Evolutionary conservation across 2,888 invertebrate genomes (phyloP).

Genomic region (Diarsia mendica): DNA sequence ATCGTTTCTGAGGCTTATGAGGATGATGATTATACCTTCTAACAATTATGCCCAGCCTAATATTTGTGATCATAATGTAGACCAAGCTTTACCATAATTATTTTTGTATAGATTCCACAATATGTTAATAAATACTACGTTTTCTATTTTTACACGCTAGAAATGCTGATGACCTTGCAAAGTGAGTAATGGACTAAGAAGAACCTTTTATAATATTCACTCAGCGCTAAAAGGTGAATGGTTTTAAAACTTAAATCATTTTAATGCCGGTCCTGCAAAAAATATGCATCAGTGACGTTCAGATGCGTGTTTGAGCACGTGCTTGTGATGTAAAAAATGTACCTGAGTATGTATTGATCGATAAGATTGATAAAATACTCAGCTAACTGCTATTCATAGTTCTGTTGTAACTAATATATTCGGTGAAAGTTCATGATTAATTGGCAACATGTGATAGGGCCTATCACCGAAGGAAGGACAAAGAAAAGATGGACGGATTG

Average conservation of each 20-base stretch:
- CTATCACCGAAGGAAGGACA: too few species aligned
- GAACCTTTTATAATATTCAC: slow-evolving; percentile 38
- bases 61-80: not conserved
- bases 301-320: slow-evolving; percentile 38
- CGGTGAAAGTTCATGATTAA: too few species aligned
- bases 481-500: too few species aligned
- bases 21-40: not conserved
- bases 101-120: slow-evolving; percentile 29
- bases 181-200: not conserved
- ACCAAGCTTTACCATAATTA: slow-evolving; percentile 24
- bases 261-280: slow-evolving; percentile 11
- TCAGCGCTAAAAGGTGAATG: slow-evolving; percentile 1
- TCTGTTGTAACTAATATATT: too few species aligned
- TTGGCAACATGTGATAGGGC: too few species aligned
- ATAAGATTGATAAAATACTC: slow-evolving; percentile 33
- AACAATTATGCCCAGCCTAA: too few species aligned
- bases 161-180: slow-evolving; percentile 36
- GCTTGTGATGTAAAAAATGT: slow-evolving; percentile 32
- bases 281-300: slow-evolving; percentile 22
- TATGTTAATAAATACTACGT: slow-evolving; percentile 4
- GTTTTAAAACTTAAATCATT: slow-evolving; percentile 17
- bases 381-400: slow-evolving; percentile 13
- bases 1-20: not conserved
- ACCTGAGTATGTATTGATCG: not conserved
- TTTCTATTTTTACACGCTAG: slow-evolving; percentile 33